phyloP scores from a whole-genome alignment of 2,113 vertebrate species.

The Lipotes vexillifer region DNA sequence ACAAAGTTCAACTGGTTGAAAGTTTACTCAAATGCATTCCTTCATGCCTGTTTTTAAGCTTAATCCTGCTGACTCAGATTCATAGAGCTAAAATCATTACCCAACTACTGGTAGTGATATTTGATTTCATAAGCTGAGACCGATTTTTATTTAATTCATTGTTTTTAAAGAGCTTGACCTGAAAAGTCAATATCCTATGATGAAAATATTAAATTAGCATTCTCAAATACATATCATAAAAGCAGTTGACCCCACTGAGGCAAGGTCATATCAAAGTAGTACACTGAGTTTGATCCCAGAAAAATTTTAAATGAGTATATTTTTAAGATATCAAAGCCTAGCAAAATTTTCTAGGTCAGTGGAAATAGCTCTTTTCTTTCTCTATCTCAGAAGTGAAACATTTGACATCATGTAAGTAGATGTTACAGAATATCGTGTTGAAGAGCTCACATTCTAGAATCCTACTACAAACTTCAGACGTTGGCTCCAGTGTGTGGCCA shows the following conservation, averaged over 20 bases:
- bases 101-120: not conserved
- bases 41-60: not conserved
- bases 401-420: not conserved
- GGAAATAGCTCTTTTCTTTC: not conserved
- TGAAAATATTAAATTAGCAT: constrained; percentile 23
- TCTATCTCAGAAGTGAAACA: not conserved
- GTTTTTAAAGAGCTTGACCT: not conserved
- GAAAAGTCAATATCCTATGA: constrained; percentile 19
- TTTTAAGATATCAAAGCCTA: not conserved
- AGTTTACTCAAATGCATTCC: not conserved
- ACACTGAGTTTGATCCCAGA: not conserved
- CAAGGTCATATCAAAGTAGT: not conserved
- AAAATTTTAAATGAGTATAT: not conserved
- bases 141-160: constrained; percentile 32
- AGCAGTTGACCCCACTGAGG: not conserved
- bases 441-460: not conserved
- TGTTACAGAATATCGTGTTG: not conserved
- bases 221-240: not conserved
- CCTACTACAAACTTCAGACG: not conserved
- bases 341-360: not conserved
- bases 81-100: constrained; percentile 1
- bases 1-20: not conserved
- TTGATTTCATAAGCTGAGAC: constrained; percentile 12
- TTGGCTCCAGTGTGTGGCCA: not conserved
- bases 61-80: constrained; percentile 16